Evolutionary conservation across 2,797 vertebrate species (phyloP).

Genomic region (Dermochelys coriacea): DNA sequence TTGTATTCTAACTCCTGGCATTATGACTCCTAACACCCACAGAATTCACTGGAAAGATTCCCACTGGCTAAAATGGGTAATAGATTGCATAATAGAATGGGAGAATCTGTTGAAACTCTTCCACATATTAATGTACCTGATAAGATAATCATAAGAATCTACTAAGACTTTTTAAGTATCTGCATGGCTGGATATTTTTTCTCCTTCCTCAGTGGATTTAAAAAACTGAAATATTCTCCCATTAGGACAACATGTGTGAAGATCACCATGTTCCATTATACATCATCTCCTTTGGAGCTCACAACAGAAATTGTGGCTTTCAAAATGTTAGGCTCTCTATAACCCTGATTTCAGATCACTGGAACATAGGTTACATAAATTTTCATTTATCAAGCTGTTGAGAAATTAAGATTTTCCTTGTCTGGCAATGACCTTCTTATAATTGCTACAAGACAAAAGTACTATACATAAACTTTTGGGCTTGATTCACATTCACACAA

Average conservation of each 20-base stretch:
- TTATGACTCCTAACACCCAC: background rate
- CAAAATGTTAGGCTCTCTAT: background rate
- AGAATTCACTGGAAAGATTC: background rate
- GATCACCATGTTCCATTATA: background rate
- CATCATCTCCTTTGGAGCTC: background rate
- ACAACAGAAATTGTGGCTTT: background rate
- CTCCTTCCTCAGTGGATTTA: background rate
- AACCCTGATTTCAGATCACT: background rate
- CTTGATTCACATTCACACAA: background rate
- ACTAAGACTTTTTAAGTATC: background rate
- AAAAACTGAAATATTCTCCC: conserved; percentile 16
- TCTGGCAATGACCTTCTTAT: background rate
- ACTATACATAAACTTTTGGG: background rate
- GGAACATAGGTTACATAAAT: background rate
- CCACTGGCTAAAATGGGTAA: background rate
- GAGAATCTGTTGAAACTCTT: background rate
- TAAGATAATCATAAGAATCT: background rate
- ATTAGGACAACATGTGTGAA: background rate
- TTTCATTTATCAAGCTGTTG: background rate
- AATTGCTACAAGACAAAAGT: background rate
- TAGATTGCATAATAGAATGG: background rate
- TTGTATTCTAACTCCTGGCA: background rate
- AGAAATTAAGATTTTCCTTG: background rate
- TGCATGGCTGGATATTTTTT: background rate
- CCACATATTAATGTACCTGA: background rate